Evolutionary conservation across 1,140 invertebrate species (phyloP).

Genomic region (Mycetomoellerius zeteki): DNA sequence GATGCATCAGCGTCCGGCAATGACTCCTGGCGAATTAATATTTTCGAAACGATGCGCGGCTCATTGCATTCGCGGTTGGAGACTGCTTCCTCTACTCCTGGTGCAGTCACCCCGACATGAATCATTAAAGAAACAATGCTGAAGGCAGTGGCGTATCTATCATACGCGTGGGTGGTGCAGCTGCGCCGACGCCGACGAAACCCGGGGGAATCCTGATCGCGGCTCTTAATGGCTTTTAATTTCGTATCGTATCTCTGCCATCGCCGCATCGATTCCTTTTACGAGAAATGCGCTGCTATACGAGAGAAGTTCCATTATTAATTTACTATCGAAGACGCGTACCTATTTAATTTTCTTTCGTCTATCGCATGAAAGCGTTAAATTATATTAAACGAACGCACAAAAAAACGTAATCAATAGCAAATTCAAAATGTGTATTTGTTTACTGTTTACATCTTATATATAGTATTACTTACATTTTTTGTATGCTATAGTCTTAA

Average conservation of each 20-base stretch:
- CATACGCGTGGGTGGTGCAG: slow-evolving; percentile 77
- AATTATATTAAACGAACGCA: background rate
- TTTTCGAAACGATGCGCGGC: slow-evolving; percentile 72
- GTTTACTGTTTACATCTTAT: no score
- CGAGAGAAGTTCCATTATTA: background rate
- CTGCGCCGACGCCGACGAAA: slow-evolving; percentile 68
- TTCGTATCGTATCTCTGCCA: slow-evolving; percentile 34
- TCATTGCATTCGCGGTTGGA: slow-evolving; percentile 76
- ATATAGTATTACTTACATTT: no score
- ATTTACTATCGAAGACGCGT: background rate
- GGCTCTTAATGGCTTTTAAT: slow-evolving; percentile 60
- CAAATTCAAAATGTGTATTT: no score
- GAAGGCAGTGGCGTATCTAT: slow-evolving; percentile 79
- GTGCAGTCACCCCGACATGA: slow-evolving; percentile 78
- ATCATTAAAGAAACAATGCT: slow-evolving; percentile 80
- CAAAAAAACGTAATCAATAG: background rate
- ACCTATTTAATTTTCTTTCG: background rate
- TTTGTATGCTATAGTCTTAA: no score
- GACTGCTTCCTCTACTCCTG: slow-evolving; percentile 75
- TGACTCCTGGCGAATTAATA: slow-evolving; percentile 72
- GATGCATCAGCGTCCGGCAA: slow-evolving; percentile 50
- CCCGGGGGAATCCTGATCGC: slow-evolving; percentile 72
- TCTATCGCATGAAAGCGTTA: background rate
- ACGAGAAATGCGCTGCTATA: background rate
- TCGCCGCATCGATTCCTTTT: background rate